Conservation (phyloP, 2,888 invertebrate genomes). For the Drosophila gaucha region DNA sequence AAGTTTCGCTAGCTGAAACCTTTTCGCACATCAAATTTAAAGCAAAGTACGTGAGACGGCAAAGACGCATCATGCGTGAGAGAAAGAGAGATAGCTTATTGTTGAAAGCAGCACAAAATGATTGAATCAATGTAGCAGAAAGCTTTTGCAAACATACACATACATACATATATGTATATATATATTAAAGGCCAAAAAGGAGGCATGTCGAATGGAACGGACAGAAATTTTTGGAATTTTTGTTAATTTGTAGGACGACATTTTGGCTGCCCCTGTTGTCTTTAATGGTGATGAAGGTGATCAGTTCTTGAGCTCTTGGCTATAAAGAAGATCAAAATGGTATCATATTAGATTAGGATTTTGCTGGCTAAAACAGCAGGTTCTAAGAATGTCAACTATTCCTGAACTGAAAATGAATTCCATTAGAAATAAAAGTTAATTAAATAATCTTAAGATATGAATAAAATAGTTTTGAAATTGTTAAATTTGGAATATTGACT, state of each 20-base stretch:
- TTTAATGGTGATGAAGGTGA: slow-evolving; percentile 48
- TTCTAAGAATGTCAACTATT: slow-evolving; percentile 4
- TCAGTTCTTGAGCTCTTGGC: slow-evolving; percentile 11
- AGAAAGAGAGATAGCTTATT: slow-evolving; percentile 27
- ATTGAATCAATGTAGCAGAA: slow-evolving; percentile 67
- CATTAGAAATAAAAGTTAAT: slow-evolving; percentile 14
- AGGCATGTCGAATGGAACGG: slow-evolving; percentile 52
- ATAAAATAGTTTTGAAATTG: too few relatives aligned
- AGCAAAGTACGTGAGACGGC: slow-evolving; percentile 21
- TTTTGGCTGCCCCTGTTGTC: slow-evolving; percentile 75
- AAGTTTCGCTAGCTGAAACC: slow-evolving; percentile 17
- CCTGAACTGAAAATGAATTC: neutral
- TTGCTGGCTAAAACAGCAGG: neutral
- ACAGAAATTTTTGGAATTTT: slow-evolving; percentile 72
- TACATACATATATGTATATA: neutral
- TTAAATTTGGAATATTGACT: too few relatives aligned
- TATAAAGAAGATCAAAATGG: slow-evolving; percentile 6
- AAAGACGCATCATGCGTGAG: slow-evolving; percentile 5
- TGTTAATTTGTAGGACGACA: slow-evolving; percentile 79
- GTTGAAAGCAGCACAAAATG: slow-evolving; percentile 65
- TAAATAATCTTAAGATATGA: slow-evolving; percentile 5
- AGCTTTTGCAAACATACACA: slow-evolving; percentile 28
- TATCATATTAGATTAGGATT: slow-evolving; percentile 6
- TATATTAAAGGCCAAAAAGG: slow-evolving; percentile 41
- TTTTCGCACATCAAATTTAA: neutral